Evolutionary conservation across 2,888 invertebrate species (phyloP).

Genomic region (Agonopterix heracliana): DNA sequence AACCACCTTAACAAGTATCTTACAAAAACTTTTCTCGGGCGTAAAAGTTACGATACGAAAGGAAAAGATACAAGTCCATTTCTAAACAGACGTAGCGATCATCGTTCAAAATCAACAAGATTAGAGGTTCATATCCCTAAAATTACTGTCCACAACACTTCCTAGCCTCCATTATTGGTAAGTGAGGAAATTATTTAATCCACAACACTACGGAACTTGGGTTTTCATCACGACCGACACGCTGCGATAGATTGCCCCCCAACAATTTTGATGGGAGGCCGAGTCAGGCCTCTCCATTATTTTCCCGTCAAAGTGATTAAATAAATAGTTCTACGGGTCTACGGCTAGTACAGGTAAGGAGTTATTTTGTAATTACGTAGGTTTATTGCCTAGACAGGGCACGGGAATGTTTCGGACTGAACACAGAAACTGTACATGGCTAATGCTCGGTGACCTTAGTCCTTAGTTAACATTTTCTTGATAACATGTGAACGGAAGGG

Average conservation of each 20-base stretch:
- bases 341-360: constrained; percentile 40
- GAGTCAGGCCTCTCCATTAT: constrained; percentile 54
- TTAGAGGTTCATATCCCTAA: constrained; percentile 3
- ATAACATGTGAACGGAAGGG: not conserved
- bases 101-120: no score
- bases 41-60: no score
- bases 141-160: constrained; percentile 6
- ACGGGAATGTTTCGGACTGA: constrained; percentile 53
- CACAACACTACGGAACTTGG: constrained; percentile 25
- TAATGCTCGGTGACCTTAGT: constrained; percentile 31
- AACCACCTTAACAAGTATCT: no score
- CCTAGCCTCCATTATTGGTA: constrained; percentile 21
- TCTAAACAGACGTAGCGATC: no score
- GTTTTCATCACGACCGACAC: constrained; percentile 42
- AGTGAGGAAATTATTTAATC: constrained; percentile 52
- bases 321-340: constrained; percentile 62
- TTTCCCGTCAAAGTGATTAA: constrained; percentile 74
- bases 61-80: no score
- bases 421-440: constrained; percentile 25
- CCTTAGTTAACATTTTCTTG: not conserved
- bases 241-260: constrained; percentile 49
- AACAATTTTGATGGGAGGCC: constrained; percentile 53
- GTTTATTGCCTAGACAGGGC: constrained; percentile 60
- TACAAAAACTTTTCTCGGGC: no score
- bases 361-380: constrained; percentile 71